Conservation (phyloP, 37 sponge, comb jelly and placozoan genomes). For the Tethya wilhelma region DNA sequence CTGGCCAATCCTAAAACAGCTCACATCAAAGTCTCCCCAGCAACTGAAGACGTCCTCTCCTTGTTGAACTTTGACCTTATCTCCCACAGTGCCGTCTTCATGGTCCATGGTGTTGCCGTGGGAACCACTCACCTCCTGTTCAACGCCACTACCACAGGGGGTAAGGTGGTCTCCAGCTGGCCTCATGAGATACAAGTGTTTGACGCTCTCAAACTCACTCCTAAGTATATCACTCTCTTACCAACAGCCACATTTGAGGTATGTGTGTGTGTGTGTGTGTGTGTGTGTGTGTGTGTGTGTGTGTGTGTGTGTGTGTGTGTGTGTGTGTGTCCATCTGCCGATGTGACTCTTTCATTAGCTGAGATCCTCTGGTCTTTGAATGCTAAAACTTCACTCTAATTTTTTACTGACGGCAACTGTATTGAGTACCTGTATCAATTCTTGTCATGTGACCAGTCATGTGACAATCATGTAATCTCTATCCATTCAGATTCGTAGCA, state of each 20-base stretch:
- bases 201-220: constrained; percentile 61
- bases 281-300: too few relatives aligned
- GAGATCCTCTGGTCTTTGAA: too few relatives aligned
- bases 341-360: too few relatives aligned
- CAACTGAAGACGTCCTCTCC: not conserved
- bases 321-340: too few relatives aligned
- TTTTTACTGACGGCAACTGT: too few relatives aligned
- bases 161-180: constrained; percentile 64
- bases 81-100: constrained; percentile 38
- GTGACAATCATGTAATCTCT: not conserved
- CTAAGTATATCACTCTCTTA: constrained; percentile 61
- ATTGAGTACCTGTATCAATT: too few relatives aligned
- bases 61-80: not conserved
- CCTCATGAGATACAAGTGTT: constrained; percentile 78
- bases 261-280: not conserved
- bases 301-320: too few relatives aligned
- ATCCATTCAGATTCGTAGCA: constrained; percentile 59
- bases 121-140: constrained; percentile 76
- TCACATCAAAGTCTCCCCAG: constrained; percentile 62
- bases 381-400: too few relatives aligned
- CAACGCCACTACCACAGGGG: constrained; percentile 66
- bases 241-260: constrained; percentile 80
- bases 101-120: constrained; percentile 59
- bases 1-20: constrained; percentile 52
- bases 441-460: not conserved